Evolutionary conservation across 2,888 invertebrate species (phyloP).

Genomic region (Ichneumon xanthorius): DNA sequence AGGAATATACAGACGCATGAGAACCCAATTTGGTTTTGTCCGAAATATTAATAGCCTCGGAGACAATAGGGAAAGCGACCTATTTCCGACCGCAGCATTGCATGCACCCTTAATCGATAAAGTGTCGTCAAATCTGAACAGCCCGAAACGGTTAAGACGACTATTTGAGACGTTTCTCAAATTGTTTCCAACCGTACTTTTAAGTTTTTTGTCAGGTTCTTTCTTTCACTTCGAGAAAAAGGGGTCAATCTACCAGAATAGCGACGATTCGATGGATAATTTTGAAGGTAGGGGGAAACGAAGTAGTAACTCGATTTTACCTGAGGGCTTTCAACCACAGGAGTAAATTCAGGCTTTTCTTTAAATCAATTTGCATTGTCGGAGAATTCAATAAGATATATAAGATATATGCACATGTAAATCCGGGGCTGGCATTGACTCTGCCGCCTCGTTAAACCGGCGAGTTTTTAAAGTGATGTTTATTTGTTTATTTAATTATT

Average conservation of each 20-base stretch:
- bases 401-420: not conserved
- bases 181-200: not conserved
- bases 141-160: no score
- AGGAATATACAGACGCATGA: no score
- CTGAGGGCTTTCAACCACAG: not conserved
- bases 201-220: no score
- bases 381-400: constrained; percentile 74
- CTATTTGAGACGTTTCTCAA: not conserved
- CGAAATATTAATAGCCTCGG: no score
- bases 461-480: no score
- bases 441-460: no score
- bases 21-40: no score
- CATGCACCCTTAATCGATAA: no score
- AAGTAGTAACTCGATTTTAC: constrained; percentile 25
- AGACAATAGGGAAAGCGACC: no score
- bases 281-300: not conserved
- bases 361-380: constrained; percentile 82
- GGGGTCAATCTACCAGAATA: not conserved
- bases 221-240: not conserved
- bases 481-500: no score
- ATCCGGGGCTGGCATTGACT: constrained; percentile 72
- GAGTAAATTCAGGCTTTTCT: constrained; percentile 38
- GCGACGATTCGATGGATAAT: not conserved
- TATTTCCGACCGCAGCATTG: no score
- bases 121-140: no score